Evolutionary conservation across 2,888 invertebrate species (phyloP), one percentile per base, ranked within the genome.

Genomic region (Heliothis peltigera): DNA sequence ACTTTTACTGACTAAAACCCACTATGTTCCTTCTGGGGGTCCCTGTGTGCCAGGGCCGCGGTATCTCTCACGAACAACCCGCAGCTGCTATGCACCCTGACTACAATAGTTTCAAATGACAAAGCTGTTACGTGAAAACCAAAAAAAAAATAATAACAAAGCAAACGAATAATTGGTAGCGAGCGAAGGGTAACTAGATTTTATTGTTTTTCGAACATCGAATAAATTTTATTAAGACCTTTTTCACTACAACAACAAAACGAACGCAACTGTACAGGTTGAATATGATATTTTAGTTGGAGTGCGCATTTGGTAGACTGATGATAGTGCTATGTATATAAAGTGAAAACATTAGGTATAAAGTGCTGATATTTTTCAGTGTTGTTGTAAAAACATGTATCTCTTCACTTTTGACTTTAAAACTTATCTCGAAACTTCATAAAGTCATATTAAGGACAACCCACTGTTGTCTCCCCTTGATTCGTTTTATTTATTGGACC

Each of bases 401-500:
- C 25, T 53, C 22, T 69, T 48, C 42, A 43, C 35, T 44, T 59
- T n/a, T 35, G 48, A 39, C 47, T 52, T 19, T 19, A 4, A 17
- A 54, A 54, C 15, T 44, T 57, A 59, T 65, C 17, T 18, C 6
- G n/a, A 19, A 58, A 67, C 43, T 55, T 64, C 42, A 32, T 48
- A 48, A 59, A 60, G 44, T 52, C 47, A 56, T 66, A 62, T 54
- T 44, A 63, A 58, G 39, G 58, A 46, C 62, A 58, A 21, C 22
- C 56, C 47, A 56, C 49, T 51, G 53, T 53, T 56, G 51, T 44
- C 55, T 68, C 61, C 71, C 64, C 52, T 35, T 47, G 48, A 32
- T 47, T 56, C 49, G 35, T 60, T 60, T 52, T 66, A 56, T 77
- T 67, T 75, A 79, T 58, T 57, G 55, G 46, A 49, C 56, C 39